Percentiles rank a stretch among this genome's conserved stretches.
These are phyloP conservation scores for Leucoma salicis DNA, from an alignment of 2,888 invertebrate species.

Conservation along the genomic window DNA sequence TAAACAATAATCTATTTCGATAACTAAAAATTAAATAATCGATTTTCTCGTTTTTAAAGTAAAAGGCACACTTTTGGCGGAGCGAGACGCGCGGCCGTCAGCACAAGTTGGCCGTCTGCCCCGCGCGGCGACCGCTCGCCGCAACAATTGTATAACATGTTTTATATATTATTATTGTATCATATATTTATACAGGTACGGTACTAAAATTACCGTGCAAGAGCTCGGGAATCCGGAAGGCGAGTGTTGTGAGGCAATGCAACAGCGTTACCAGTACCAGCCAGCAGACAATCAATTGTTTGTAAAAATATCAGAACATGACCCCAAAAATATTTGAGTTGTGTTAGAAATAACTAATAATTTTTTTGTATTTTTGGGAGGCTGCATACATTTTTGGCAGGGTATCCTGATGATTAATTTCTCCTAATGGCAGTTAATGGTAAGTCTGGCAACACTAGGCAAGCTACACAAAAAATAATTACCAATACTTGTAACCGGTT, in stretches of 20 bases:
- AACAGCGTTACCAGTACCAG: conserved; percentile 4
- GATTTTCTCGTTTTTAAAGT: conserved; percentile 71
- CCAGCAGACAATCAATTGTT: background rate
- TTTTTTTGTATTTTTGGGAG: background rate
- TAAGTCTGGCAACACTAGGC: conserved; percentile 15
- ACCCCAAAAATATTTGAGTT: background rate
- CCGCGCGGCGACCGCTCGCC: conserved; percentile 39
- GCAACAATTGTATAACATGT: conserved; percentile 47
- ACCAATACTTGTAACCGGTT: conserved; percentile 75
- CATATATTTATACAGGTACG: conserved; percentile 54
- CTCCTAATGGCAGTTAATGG: background rate
- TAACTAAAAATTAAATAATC: conserved; percentile 81
- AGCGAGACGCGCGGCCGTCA: conserved; percentile 45
- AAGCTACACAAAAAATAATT: conserved; percentile 67
- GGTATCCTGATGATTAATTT: background rate
- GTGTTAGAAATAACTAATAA: background rate
- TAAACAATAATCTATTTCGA: conserved; percentile 79
- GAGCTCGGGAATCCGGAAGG: conserved; percentile 64
- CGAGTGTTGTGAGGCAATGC: conserved; percentile 47
- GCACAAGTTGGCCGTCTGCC: conserved; percentile 32
- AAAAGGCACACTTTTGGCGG: conserved; percentile 72
- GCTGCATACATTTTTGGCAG: background rate
- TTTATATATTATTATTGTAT: conserved; percentile 55
- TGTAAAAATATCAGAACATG: background rate
- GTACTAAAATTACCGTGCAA: conserved; percentile 31